Conservation (phyloP, 2,888 invertebrate genomes). For the Chrysomela aeneicollis region DNA sequence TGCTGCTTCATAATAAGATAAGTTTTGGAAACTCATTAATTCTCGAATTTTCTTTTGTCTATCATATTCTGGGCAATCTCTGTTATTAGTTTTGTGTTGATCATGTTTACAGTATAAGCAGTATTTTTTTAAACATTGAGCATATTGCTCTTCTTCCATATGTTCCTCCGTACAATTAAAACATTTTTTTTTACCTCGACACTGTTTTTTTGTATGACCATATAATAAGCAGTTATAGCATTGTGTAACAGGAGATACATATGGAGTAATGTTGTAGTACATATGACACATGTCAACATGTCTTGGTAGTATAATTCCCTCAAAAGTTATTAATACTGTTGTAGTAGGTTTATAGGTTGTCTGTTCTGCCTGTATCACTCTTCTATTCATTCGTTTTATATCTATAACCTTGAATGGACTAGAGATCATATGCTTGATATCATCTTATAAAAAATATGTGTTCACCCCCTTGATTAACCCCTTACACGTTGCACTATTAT, state of each 20-base stretch:
- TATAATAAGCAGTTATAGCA: neutral
- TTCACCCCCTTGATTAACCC: neutral
- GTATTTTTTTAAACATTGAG: neutral
- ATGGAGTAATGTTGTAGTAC: neutral
- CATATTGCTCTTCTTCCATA: neutral
- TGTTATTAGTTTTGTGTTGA: neutral
- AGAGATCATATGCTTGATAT: neutral
- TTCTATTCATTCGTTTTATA: constrained; percentile 5
- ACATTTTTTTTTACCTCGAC: constrained; percentile 9
- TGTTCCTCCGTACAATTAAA: neutral
- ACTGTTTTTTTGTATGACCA: constrained; percentile 1
- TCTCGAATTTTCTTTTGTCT: constrained; percentile 7
- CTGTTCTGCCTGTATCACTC: neutral
- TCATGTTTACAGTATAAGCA: neutral
- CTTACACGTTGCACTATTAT: neutral
- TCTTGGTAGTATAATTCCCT: neutral
- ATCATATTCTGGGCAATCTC: constrained; percentile 6
- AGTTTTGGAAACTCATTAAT: constrained; percentile 6
- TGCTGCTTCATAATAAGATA: constrained; percentile 6
- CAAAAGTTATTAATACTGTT: neutral
- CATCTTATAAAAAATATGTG: neutral
- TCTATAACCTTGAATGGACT: neutral
- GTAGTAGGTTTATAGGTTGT: neutral
- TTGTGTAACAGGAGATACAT: neutral
- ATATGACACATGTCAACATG: constrained; percentile 2